These are phyloP conservation scores for Malurus elegans DNA, from an alignment of 2,113 vertebrate genomes.

Conservation along the genomic window DNA sequence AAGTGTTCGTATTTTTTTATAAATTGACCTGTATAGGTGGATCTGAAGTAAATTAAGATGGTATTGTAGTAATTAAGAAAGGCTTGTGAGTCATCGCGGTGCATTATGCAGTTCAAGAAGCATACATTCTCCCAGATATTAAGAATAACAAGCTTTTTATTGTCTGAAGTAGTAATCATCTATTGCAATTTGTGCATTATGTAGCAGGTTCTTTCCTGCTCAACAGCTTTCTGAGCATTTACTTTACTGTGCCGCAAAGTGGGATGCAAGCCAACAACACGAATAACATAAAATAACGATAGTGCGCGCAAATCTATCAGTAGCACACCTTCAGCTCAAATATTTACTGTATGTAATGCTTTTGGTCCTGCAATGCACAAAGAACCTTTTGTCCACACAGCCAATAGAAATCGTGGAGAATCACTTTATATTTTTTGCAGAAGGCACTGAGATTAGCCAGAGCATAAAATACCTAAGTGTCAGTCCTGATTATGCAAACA, in stretches of 20 bases:
- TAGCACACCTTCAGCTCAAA: slow-evolving; percentile 53
- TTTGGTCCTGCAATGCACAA: slow-evolving; percentile 23
- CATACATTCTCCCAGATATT: not conserved
- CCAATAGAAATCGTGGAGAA: not conserved
- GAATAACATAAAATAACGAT: not conserved
- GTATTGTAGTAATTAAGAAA: not conserved
- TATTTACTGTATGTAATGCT: slow-evolving; percentile 43
- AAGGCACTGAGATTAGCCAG: not conserved
- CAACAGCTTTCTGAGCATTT: not conserved
- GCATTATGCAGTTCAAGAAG: not conserved
- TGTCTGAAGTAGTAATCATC: not conserved
- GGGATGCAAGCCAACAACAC: not conserved
- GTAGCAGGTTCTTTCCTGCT: not conserved
- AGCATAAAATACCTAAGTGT: not conserved
- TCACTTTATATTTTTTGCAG: not conserved
- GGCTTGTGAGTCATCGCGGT: not conserved
- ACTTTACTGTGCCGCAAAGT: not conserved
- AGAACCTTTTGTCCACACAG: slow-evolving; percentile 19
- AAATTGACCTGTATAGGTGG: not conserved
- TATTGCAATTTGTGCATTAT: not conserved
- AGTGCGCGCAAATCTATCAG: slow-evolving; percentile 21
- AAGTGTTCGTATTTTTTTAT: not conserved
- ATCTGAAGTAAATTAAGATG: not conserved
- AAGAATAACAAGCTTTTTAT: slow-evolving; percentile 2
- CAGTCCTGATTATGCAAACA: not conserved